Evolutionary conservation across 2,888 invertebrate genomes (phyloP).

Genomic region (Nemotelus nigrinus): DNA sequence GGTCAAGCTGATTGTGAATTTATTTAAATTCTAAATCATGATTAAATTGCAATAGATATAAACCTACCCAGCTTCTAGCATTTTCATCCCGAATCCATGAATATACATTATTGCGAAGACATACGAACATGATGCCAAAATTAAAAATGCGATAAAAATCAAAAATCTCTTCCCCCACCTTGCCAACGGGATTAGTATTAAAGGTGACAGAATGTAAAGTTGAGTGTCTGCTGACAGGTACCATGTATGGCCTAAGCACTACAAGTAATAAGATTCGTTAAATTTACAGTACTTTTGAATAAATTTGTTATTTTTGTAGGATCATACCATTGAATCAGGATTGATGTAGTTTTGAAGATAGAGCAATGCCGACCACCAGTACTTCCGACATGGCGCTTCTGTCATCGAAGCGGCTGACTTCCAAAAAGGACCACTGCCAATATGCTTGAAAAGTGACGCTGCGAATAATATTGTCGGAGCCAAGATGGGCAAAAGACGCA

Average conservation of each 20-base stretch:
- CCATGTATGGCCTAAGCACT: slow-evolving; percentile 70
- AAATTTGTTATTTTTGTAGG: no score
- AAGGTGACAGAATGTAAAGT: slow-evolving; percentile 68
- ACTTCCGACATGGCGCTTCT: slow-evolving; percentile 58
- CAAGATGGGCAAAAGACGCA: slow-evolving; percentile 69
- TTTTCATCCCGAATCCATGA: slow-evolving; percentile 58
- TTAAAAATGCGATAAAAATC: slow-evolving; percentile 57
- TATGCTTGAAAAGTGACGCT: slow-evolving; percentile 66
- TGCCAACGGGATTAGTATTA: slow-evolving; percentile 67
- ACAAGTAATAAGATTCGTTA: slow-evolving; percentile 4
- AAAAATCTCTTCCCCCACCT: slow-evolving; percentile 61
- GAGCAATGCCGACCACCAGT: slow-evolving; percentile 67
- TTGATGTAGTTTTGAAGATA: slow-evolving; percentile 66
- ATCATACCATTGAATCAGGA: slow-evolving; percentile 58
- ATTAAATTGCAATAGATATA: background rate
- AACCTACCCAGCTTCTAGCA: slow-evolving; percentile 8
- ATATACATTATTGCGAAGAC: slow-evolving; percentile 60
- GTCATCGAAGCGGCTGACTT: slow-evolving; percentile 36
- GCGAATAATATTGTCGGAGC: slow-evolving; percentile 66
- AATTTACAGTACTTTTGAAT: no score
- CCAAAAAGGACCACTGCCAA: slow-evolving; percentile 69
- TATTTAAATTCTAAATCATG: no score
- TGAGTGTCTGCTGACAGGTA: slow-evolving; percentile 71
- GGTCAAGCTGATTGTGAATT: background rate
- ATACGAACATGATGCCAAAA: slow-evolving; percentile 59